Conservation (phyloP, 2,797 vertebrate species). For the Cyclura pinguis region DNA sequence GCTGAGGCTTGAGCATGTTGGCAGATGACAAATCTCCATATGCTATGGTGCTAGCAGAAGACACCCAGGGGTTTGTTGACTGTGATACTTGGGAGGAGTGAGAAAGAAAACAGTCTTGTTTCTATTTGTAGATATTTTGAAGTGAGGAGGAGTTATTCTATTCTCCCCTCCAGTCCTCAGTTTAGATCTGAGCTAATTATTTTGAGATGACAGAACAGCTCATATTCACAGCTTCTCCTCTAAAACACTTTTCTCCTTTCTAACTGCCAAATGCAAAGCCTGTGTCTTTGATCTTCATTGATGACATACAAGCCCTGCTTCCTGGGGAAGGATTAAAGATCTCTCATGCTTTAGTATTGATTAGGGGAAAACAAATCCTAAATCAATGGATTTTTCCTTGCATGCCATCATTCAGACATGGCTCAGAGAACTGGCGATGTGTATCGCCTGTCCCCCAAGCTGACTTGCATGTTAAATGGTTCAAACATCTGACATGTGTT, state of each 20-base stretch:
- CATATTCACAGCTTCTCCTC: slow-evolving; percentile 2
- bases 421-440: slow-evolving; percentile 12
- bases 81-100: slow-evolving; percentile 35
- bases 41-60: slow-evolving; percentile 69
- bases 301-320: slow-evolving; percentile 14
- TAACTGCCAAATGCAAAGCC: slow-evolving; percentile 21
- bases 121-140: slow-evolving; percentile 66
- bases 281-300: neutral
- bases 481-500: slow-evolving; percentile 12
- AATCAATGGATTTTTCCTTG: slow-evolving; percentile 14
- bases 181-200: slow-evolving; percentile 42
- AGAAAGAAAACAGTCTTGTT: slow-evolving; percentile 40
- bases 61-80: slow-evolving; percentile 48
- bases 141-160: slow-evolving; percentile 55
- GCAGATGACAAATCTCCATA: slow-evolving; percentile 39
- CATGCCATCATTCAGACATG: slow-evolving; percentile 22
- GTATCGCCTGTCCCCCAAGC: neutral
- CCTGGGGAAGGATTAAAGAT: slow-evolving; percentile 9
- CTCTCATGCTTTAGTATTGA: slow-evolving; percentile 18
- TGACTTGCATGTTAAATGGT: slow-evolving; percentile 6
- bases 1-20: neutral
- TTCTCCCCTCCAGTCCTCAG: slow-evolving; percentile 24
- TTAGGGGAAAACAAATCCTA: slow-evolving; percentile 21
- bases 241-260: neutral
- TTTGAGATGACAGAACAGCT: neutral